These are phyloP conservation scores for Seladonia tumulorum DNA, from an alignment of 2,888 invertebrate species.

Conservation along the genomic window DNA sequence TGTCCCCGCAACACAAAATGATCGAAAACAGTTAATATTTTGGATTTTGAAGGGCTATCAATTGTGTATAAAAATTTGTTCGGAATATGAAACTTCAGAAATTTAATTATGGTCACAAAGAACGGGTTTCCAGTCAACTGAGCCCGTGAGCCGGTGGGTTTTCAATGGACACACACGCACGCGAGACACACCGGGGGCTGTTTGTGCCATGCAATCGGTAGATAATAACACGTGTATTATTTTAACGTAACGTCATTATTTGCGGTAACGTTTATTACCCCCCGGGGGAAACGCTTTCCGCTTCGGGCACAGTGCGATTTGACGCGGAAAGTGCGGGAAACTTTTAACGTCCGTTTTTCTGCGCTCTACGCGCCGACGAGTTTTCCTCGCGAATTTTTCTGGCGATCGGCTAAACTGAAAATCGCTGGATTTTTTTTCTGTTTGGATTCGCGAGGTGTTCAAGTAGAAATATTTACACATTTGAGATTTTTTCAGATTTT, in stretches of 20 bases:
- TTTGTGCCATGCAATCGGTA: neutral
- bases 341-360: neutral
- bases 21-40: too few relatives aligned
- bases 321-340: neutral
- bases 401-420: neutral
- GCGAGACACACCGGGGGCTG: neutral
- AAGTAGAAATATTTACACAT: too few relatives aligned
- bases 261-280: neutral
- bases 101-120: neutral
- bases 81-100: too few relatives aligned
- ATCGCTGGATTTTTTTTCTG: neutral
- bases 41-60: too few relatives aligned
- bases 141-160: neutral
- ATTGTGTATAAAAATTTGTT: too few relatives aligned
- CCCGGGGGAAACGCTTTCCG: neutral
- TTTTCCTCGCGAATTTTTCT: neutral
- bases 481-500: too few relatives aligned
- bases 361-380: too few relatives aligned
- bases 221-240: constrained; percentile 2
- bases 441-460: too few relatives aligned
- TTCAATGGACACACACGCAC: neutral
- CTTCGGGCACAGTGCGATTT: neutral
- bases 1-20: too few relatives aligned
- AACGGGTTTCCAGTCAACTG: neutral
- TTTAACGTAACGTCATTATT: neutral